A percentile compares a stretch with the other conserved stretches of the same genome.
Evolutionary conservation across 2,797 vertebrate genomes (phyloP).

Genomic region (Mycteria americana): DNA sequence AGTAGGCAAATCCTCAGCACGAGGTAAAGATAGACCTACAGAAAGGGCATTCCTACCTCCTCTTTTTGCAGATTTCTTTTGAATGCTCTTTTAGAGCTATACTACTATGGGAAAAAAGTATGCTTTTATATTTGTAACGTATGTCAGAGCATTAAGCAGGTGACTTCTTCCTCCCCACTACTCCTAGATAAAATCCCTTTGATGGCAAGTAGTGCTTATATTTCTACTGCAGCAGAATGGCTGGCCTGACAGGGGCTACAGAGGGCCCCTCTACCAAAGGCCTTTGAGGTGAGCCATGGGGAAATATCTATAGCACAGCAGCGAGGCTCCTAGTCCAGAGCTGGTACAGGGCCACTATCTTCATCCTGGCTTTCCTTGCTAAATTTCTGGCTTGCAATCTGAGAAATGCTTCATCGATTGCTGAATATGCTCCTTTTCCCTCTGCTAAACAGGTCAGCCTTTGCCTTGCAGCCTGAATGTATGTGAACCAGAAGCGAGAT

Average conservation of each 20-base stretch:
- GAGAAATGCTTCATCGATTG: rapidly evolving
- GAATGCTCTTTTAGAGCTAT: not conserved
- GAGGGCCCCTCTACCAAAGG: no score
- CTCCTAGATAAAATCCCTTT: no score
- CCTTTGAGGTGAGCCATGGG: not conserved
- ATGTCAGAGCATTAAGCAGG: not conserved
- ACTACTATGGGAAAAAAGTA: rapidly evolving
- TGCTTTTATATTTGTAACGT: rapidly evolving
- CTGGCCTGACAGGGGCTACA: not conserved
- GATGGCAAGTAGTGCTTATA: no score
- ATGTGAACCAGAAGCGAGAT: not conserved
- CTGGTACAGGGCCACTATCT: not conserved
- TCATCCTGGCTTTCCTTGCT: not conserved
- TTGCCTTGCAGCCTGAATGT: not conserved
- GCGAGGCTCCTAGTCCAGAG: not conserved
- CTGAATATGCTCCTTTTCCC: not conserved
- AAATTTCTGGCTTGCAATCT: not conserved
- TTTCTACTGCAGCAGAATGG: no score
- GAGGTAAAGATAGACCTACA: no score
- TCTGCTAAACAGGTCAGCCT: not conserved
- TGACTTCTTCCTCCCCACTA: not conserved
- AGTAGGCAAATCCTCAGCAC: not conserved
- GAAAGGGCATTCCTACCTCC: not conserved
- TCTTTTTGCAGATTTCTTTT: no score
- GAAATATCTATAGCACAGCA: not conserved